phyloP scores from a whole-genome alignment of 2,888 invertebrate species.

The Panzeria rudis region DNA sequence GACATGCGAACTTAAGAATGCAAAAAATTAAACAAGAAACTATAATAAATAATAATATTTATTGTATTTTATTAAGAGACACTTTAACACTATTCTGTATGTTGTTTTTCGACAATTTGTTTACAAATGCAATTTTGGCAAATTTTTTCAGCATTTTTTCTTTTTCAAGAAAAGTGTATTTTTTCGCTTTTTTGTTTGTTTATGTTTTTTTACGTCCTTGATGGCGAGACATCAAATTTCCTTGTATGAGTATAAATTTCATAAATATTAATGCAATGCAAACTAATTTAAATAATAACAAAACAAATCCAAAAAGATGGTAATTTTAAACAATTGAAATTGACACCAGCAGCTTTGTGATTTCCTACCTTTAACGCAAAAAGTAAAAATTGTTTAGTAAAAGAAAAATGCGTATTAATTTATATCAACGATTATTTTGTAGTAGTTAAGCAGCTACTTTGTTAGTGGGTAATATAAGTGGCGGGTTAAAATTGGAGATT shows the following conservation, averaged over 20 bases:
- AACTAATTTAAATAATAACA: constrained; percentile 51
- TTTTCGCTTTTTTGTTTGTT: constrained; percentile 19
- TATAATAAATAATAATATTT: constrained; percentile 50
- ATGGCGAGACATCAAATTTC: constrained; percentile 69
- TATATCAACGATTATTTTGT: background rate
- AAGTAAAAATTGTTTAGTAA: background rate
- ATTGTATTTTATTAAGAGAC: constrained; percentile 52
- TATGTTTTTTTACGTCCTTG: constrained; percentile 53
- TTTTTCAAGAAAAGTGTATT: background rate
- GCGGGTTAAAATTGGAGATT: too few species aligned
- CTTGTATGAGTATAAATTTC: constrained; percentile 49
- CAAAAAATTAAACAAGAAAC: constrained; percentile 29
- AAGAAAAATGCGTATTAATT: too few species aligned
- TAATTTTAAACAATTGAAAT: constrained; percentile 2
- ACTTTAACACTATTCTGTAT: constrained; percentile 27
- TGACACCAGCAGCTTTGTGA: background rate
- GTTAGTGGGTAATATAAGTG: too few species aligned
- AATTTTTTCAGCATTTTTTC: constrained; percentile 42
- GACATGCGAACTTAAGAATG: constrained; percentile 39
- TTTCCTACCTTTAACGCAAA: background rate
- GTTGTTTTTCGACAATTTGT: constrained; percentile 44
- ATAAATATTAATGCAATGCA: constrained; percentile 57
- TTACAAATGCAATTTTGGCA: constrained; percentile 58
- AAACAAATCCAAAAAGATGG: constrained; percentile 1
- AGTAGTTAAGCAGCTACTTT: too few species aligned